A percentile compares a stretch with the other conserved stretches of the same genome.
Evolutionary conservation across 1,140 invertebrate species (phyloP).

Genomic region (Bombus balteatus): DNA sequence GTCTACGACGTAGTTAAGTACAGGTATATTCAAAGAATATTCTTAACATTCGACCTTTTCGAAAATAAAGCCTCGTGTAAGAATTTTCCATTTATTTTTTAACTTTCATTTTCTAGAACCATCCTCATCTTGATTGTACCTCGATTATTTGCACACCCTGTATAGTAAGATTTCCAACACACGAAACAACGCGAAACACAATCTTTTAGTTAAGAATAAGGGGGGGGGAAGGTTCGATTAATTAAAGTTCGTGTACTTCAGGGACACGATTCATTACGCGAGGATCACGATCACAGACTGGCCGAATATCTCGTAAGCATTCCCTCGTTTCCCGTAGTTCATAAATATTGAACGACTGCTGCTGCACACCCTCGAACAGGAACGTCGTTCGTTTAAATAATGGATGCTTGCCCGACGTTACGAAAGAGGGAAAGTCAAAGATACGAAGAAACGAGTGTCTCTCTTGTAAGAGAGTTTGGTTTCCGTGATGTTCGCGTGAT

Average conservation of each 20-base stretch:
- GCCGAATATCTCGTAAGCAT: slow-evolving; percentile 18
- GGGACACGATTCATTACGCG: slow-evolving; percentile 23
- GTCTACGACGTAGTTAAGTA: too few species aligned
- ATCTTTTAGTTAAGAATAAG: background rate
- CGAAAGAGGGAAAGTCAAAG: background rate
- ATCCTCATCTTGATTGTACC: background rate
- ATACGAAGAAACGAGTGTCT: too few species aligned
- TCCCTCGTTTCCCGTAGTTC: background rate
- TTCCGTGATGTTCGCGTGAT: slow-evolving; percentile 16
- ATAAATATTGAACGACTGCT: slow-evolving; percentile 43
- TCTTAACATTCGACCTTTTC: background rate
- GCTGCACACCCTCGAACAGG: slow-evolving; percentile 11
- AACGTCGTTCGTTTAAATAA: slow-evolving; percentile 49
- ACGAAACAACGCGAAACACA: too few species aligned
- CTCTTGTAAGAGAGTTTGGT: background rate
- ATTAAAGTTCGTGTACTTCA: background rate
- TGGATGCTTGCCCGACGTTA: background rate
- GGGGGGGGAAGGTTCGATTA: background rate
- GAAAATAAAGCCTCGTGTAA: background rate
- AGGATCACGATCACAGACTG: background rate
- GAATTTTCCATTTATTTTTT: background rate
- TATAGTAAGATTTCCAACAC: background rate
- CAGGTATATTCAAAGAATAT: too few species aligned
- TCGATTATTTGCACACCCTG: background rate
- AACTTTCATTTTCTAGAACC: background rate